phyloP scores from a whole-genome alignment of 1,140 invertebrate genomes.

The Drosophila dunni region DNA sequence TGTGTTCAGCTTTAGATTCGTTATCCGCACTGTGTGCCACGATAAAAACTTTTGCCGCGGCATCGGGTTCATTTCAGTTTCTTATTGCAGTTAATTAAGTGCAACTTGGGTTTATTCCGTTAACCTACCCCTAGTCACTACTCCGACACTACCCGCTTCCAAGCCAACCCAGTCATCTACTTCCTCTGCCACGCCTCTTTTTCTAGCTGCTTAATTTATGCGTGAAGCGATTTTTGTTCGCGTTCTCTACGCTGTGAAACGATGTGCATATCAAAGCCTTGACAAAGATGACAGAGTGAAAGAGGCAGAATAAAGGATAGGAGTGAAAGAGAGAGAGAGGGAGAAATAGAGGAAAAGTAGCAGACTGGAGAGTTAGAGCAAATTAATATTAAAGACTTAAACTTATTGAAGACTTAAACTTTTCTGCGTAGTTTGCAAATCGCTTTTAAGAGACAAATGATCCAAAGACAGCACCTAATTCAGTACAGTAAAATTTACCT shows the following conservation, averaged over 20 bases:
- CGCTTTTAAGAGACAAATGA: too few species aligned
- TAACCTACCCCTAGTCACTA: constrained; percentile 6
- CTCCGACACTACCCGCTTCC: not conserved
- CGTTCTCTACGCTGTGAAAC: not conserved
- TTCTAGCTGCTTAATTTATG: constrained; percentile 73
- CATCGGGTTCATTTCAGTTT: constrained; percentile 73
- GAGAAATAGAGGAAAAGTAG: not conserved
- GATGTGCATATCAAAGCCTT: constrained; percentile 69
- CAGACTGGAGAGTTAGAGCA: too few species aligned
- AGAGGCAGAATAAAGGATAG: too few species aligned
- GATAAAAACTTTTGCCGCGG: constrained; percentile 51
- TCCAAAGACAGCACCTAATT: too few species aligned
- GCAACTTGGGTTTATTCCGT: constrained; percentile 63
- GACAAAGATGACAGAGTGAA: constrained; percentile 49
- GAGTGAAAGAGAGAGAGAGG: not conserved
- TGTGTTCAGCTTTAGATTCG: constrained; percentile 5
- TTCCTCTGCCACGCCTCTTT: constrained; percentile 8
- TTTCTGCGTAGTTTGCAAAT: too few species aligned
- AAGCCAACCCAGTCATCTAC: not conserved
- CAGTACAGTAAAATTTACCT: not conserved
- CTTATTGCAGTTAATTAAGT: constrained; percentile 82
- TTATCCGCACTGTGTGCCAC: constrained; percentile 24
- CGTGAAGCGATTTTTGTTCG: constrained; percentile 18
- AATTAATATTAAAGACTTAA: too few species aligned
- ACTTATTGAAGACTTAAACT: too few species aligned